Evolutionary conservation across 2,113 vertebrate species (phyloP).

Genomic region (Octodon degus): DNA sequence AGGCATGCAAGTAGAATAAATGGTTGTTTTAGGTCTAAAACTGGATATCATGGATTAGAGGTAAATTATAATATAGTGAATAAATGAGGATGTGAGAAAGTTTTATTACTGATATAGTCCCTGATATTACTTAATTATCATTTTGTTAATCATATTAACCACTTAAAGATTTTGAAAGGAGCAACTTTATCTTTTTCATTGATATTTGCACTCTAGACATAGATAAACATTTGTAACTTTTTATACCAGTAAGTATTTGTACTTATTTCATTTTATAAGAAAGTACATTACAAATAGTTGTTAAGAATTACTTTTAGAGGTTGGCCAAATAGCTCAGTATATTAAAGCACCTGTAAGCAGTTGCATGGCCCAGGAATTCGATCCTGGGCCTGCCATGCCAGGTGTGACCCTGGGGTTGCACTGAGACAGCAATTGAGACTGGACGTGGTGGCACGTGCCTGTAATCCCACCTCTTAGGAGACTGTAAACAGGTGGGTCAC

Average conservation of each 20-base stretch:
- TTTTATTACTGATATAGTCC: neutral
- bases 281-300: neutral
- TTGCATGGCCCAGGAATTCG: no score
- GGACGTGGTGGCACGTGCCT: no score
- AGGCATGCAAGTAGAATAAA: neutral
- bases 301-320: neutral
- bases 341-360: no score
- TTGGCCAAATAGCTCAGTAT: no score
- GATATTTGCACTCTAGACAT: neutral
- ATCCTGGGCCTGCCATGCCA: no score
- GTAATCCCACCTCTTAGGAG: no score
- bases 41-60: neutral
- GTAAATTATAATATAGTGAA: neutral
- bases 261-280: neutral
- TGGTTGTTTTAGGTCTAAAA: neutral
- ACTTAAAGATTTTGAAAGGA: neutral
- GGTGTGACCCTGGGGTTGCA: no score
- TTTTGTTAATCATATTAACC: neutral
- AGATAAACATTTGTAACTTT: neutral
- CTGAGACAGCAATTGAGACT: no score
- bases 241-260: neutral
- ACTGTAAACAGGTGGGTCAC: no score
- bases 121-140: neutral
- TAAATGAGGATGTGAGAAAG: neutral
- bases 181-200: neutral